These are phyloP conservation scores for Thryonomys swinderianus DNA, from an alignment of 2,113 vertebrate genomes.

Conservation along the genomic window DNA sequence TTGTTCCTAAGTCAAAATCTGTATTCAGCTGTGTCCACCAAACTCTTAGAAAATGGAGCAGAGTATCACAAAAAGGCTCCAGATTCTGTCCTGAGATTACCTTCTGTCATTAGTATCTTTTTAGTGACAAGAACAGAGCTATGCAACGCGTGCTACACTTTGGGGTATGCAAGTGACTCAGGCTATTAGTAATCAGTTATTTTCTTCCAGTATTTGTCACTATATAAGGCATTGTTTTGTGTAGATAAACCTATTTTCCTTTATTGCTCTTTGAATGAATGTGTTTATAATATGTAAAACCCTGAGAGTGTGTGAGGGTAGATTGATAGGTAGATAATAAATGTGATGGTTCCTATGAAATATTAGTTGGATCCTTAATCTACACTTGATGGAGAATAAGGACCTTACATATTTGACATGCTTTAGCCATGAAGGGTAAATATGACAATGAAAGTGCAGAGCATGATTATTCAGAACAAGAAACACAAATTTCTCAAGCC, in stretches of 20 bases:
- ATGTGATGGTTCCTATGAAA: constrained; percentile 53
- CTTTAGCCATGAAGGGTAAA: constrained; percentile 44
- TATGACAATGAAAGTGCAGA: constrained; percentile 50
- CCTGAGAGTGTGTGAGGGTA: constrained; percentile 81
- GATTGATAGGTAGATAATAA: constrained; percentile 63
- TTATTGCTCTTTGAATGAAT: constrained; percentile 61
- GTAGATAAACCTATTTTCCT: constrained; percentile 17
- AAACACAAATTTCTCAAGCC: constrained; percentile 69
- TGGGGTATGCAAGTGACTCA: neutral
- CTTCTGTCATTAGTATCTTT: neutral
- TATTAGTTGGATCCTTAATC: constrained; percentile 41
- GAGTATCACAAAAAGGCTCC: neutral
- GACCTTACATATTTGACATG: constrained; percentile 46
- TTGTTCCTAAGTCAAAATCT: constrained; percentile 1
- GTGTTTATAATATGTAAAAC: constrained; percentile 83
- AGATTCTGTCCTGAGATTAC: neutral
- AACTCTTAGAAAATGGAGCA: constrained; percentile 23
- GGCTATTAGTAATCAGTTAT: neutral
- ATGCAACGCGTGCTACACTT: neutral
- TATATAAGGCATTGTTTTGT: constrained; percentile 13
- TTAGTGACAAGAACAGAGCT: neutral
- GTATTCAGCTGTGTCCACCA: neutral
- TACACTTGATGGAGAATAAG: constrained; percentile 20
- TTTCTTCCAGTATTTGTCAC: neutral
- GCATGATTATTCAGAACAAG: constrained; percentile 64